Base-by-base conservation (phyloP, 2,888 invertebrate species). In the Auanema sp. region DNA sequence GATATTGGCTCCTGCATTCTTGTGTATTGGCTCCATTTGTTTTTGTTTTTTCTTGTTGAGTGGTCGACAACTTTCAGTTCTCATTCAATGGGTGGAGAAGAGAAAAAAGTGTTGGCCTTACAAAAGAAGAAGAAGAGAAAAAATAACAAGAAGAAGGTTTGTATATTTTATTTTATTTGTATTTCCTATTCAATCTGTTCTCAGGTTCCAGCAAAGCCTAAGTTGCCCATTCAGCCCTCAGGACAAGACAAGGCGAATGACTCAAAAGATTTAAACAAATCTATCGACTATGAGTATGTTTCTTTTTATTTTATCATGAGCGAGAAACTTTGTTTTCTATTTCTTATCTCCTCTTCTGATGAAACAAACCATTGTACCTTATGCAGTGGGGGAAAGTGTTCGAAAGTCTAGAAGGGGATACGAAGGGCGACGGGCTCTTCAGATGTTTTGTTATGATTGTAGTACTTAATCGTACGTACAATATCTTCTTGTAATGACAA, bases 91-190 rank as follows among this genome's bases (percentile, higher is more conserved):
- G 63, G 58, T 53, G 63, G 63, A 14, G 66, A 69, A 33, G 66
- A 75, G 61, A 78, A 77, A 58, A 75, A 69, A 61, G 72, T 75
- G 43, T 64, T 71, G 33, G 71, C 75, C n/a, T 60, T 71, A 40
- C 71, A 75, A 60, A 79, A 79, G 65, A 78, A 78, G 60, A 70
- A 68, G 59, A 75, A 72, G 66, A 75, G 71, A 61, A 79, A 75
- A 65, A 74, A 66, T 60, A 76, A 73, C 51, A 79, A 79, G 64
- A 77, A 75, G 65, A 60, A 60, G 49, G 60, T 41, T 53, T 12
- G 18, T 53, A 4, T 23, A 53, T n/a, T 47, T 47, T 47, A 47
- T 47, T n/a, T n/a, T 3, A 47, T 18, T 47, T 18, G 3, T 47
- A 6, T 6, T 47, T 47, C 47, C 47, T 47, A 21, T 18, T 47